phyloP scores from a whole-genome alignment of 1,140 invertebrate species.

The Acromyrmex echinatior region DNA sequence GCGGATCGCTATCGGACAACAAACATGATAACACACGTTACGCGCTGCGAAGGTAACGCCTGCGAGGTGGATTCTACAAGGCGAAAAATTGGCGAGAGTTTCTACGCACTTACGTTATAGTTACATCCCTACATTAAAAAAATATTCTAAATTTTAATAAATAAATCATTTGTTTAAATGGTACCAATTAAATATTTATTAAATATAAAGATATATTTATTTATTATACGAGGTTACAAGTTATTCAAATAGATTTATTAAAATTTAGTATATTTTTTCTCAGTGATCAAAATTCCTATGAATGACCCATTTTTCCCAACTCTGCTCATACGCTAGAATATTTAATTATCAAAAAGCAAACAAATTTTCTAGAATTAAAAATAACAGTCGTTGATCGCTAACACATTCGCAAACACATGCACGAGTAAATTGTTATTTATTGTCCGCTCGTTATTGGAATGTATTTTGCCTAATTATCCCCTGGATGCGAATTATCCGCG shows the following conservation, averaged over 20 bases:
- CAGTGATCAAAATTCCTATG: background rate
- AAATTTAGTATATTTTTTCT: no score
- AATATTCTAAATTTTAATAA: no score
- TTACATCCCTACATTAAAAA: background rate
- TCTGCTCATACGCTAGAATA: background rate
- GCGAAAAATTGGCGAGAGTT: constrained; percentile 29
- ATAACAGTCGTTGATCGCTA: background rate
- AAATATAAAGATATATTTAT: no score
- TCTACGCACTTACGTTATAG: constrained; percentile 3
- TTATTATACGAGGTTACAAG: no score
- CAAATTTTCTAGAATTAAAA: background rate
- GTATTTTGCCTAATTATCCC: constrained; percentile 8
- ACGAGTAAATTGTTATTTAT: constrained; percentile 30
- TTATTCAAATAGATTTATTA: no score
- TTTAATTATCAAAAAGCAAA: background rate
- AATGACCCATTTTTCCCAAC: background rate
- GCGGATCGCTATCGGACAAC: constrained; percentile 47
- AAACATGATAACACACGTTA: constrained; percentile 32
- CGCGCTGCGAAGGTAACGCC: constrained; percentile 12
- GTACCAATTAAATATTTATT: no score
- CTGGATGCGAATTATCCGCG: background rate
- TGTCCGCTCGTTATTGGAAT: background rate
- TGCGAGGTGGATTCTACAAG: background rate
- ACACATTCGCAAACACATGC: background rate
- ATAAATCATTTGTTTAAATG: no score